Conservation (phyloP, 2,888 invertebrate genomes). For the Drosophila borealis region DNA sequence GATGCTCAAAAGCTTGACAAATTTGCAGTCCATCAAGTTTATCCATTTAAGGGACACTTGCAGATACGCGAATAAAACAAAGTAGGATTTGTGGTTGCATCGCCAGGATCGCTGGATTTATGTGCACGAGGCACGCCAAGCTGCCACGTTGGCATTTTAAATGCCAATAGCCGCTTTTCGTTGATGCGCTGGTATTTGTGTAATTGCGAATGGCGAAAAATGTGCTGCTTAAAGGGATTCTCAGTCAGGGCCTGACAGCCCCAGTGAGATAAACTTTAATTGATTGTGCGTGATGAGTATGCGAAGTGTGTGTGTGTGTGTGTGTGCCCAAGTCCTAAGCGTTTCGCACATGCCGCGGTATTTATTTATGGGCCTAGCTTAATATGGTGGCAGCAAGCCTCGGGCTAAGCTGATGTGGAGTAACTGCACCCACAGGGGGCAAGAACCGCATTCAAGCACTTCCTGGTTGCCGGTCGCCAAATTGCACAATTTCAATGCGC, state of each 20-base stretch:
- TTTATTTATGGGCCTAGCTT: slow-evolving; percentile 56
- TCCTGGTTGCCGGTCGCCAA: slow-evolving; percentile 69
- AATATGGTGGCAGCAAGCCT: slow-evolving; percentile 32
- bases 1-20: slow-evolving; percentile 48
- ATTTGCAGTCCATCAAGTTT: slow-evolving; percentile 40
- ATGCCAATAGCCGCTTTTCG: slow-evolving; percentile 68
- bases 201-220: slow-evolving; percentile 61
- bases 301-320: slow-evolving; percentile 7
- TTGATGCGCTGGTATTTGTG: slow-evolving; percentile 71
- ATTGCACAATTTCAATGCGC: slow-evolving; percentile 75
- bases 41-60: slow-evolving; percentile 47
- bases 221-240: slow-evolving; percentile 43
- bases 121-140: slow-evolving; percentile 65
- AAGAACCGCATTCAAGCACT: slow-evolving; percentile 59
- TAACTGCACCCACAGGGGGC: slow-evolving; percentile 45
- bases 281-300: slow-evolving; percentile 69
- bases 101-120: slow-evolving; percentile 67
- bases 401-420: slow-evolving; percentile 14
- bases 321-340: slow-evolving; percentile 19
- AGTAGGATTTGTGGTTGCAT: slow-evolving; percentile 33
- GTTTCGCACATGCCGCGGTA: slow-evolving; percentile 26
- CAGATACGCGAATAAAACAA: slow-evolving; percentile 7
- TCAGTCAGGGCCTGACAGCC: slow-evolving; percentile 45
- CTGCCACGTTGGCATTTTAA: slow-evolving; percentile 60
- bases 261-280: slow-evolving; percentile 70